Evolutionary conservation across 2,888 invertebrate genomes (phyloP), one percentile per base, ranked within the genome.

Genomic region (Charanyca ferruginea): DNA sequence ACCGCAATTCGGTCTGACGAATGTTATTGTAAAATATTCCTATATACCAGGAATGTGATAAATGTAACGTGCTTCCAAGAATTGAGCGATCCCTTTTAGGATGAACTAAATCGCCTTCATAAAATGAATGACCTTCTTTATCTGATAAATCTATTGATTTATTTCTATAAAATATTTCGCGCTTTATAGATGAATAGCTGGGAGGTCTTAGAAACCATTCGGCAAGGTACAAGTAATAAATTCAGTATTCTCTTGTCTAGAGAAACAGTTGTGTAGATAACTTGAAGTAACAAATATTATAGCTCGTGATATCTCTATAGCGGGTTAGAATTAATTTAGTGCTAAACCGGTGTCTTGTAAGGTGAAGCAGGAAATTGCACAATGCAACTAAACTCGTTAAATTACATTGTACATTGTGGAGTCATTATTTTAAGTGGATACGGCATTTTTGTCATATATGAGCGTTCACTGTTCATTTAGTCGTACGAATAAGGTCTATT

Each of bases 351-450:
- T 41, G 45, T 35, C 52, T n/a, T 9, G 20, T 38, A 69, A 13
- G 53, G 53, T 45, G 23, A 42, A 58, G 20, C 53, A 71, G 59
- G 70, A 71, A 69, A 54, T 69, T 59, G 38, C 18, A 49, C 48
- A 38, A n/a, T 23, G 47, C 23, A n/a, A 42, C 18, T 3, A 13
- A 49, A 16, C 25, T 53, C 52, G 47, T 44, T 45, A 25, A 38
- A 68, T 53, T 48, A 49, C 13, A 23, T 44, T 20, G 6, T 75
- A 38, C 35, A 11, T 18, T 32, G 25, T 38, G 42, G 13, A 51
- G 16, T 25, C 28, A 20, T 38, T 44, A 23, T 32, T 42, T 22
- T 52, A 47, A 2, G 1, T 28, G 22, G 23, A 16, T 25, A 28
- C 3, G 5, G 32, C 45, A 44, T 22, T 44, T 32, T 32, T 51